A percentile compares a stretch with the other conserved stretches of the same genome.
These are phyloP conservation scores for Polypterus bichir DNA, from an alignment of 2,113 vertebrate genomes.

Conservation along the genomic window DNA sequence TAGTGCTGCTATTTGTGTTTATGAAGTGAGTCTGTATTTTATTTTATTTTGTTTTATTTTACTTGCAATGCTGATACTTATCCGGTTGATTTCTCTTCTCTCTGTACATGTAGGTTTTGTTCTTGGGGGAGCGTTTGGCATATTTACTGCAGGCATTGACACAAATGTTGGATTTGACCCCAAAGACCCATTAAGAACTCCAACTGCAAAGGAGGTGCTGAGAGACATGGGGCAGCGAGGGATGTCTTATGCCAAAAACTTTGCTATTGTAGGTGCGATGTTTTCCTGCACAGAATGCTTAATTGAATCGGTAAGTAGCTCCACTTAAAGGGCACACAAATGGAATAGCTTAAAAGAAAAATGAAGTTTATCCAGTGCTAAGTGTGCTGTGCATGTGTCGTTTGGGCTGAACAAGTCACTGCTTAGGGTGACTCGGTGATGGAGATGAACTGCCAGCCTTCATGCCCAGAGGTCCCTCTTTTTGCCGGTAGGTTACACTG, in stretches of 20 bases:
- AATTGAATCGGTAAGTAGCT: conserved; percentile 80
- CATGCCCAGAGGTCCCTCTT: no score
- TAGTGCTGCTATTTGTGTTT: no score
- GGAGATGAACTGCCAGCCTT: no score
- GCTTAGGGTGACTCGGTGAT: no score
- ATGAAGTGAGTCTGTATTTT: no score
- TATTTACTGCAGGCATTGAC: conserved; percentile 94
- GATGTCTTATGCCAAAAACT: conserved; percentile 95
- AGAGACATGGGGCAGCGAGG: conserved; percentile 95
- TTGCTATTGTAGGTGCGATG: conserved; percentile 91
- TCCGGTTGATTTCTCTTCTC: accelerated
- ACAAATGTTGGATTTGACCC: conserved; percentile 91
- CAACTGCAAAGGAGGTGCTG: conserved; percentile 83
- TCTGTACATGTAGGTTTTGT: conserved; percentile 64
- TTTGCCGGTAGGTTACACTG: no score
- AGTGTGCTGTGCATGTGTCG: not conserved
- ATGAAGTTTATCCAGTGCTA: no score
- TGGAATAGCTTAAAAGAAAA: not conserved
- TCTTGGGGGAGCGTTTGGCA: conserved; percentile 84
- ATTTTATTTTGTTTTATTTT: no score
- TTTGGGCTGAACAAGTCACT: not conserved
- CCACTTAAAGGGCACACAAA: not conserved
- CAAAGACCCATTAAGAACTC: conserved; percentile 83
- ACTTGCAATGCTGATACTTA: no score
- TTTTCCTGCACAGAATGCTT: conserved; percentile 94